Conservation (phyloP, 2,888 invertebrate genomes). For the Elysia crispata region DNA sequence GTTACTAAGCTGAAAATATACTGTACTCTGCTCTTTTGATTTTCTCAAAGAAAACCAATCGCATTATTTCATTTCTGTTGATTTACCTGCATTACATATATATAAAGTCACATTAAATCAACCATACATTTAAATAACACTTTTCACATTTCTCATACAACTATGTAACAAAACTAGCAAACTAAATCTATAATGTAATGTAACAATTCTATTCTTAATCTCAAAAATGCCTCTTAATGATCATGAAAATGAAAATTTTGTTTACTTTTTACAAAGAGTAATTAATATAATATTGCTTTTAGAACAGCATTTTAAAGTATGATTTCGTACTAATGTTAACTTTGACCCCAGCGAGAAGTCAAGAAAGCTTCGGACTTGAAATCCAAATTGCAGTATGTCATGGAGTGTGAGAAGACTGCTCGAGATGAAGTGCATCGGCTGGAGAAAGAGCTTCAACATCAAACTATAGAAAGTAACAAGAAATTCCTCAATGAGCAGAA, state of each 20-base stretch:
- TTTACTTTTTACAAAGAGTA: not conserved
- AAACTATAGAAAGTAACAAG: constrained; percentile 57
- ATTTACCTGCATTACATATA: no score
- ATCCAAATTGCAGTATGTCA: constrained; percentile 57
- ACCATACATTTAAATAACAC: no score
- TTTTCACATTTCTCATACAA: no score
- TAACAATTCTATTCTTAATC: no score
- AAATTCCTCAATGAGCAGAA: constrained; percentile 58
- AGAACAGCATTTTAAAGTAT: not conserved
- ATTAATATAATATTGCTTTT: not conserved
- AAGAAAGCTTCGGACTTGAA: constrained; percentile 57
- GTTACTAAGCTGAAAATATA: no score
- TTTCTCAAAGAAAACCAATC: no score
- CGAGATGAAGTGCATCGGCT: constrained; percentile 56
- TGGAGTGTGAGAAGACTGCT: constrained; percentile 56
- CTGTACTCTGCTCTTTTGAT: no score
- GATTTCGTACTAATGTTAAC: not conserved
- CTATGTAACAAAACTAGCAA: no score
- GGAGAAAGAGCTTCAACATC: constrained; percentile 53
- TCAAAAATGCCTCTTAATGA: no score
- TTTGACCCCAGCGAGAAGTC: constrained; percentile 56
- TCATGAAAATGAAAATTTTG: not conserved
- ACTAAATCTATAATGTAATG: no score
- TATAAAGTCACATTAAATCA: no score
- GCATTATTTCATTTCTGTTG: no score